These are phyloP conservation scores for Lydus trimaculatus DNA, from an alignment of 2,888 invertebrate genomes.

Conservation along the genomic window DNA sequence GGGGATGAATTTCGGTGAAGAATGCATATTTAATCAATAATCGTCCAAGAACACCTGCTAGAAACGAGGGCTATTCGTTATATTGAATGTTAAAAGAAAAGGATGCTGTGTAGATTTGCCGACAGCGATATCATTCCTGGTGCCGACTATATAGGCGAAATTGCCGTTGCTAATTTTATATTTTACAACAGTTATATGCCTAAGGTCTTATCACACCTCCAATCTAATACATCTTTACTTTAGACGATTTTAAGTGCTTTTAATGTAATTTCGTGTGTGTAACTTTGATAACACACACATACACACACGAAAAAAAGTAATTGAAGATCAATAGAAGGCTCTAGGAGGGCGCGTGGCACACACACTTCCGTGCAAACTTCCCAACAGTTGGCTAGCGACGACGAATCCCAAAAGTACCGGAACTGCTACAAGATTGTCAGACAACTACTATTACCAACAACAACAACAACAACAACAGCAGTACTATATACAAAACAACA, in stretches of 20 bases:
- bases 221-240: not conserved
- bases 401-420: constrained; percentile 46
- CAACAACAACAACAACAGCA: too few relatives aligned
- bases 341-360: constrained; percentile 50
- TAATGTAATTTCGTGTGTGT: not conserved
- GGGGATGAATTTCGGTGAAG: not conserved
- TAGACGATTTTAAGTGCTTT: not conserved
- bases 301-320: not conserved
- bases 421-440: constrained; percentile 44
- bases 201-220: not conserved
- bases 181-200: not conserved
- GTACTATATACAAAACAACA: not conserved
- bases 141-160: not conserved
- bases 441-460: not conserved
- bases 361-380: constrained; percentile 58
- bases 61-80: not conserved
- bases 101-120: constrained; percentile 2
- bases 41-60: not conserved
- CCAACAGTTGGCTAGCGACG: constrained; percentile 56
- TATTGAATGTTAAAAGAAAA: not conserved
- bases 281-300: not conserved
- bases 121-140: constrained; percentile 1
- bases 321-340: not conserved
- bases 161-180: not conserved
- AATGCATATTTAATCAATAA: constrained; percentile 8